Evolutionary conservation across 1,140 invertebrate species (phyloP).

Genomic region (Caerostris extrusa): DNA sequence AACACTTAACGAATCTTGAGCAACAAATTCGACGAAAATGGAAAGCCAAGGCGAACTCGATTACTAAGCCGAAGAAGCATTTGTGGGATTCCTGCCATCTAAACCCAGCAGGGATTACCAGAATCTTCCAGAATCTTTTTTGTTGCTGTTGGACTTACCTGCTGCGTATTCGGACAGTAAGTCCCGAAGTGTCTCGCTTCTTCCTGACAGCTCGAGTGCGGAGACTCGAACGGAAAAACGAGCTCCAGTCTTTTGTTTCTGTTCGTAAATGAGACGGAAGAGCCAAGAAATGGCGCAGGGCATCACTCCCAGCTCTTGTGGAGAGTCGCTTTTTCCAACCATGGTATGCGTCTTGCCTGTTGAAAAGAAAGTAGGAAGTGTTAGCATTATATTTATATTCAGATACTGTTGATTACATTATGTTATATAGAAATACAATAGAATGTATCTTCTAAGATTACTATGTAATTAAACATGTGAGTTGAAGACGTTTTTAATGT

Average conservation of each 20-base stretch:
- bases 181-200: slow-evolving; percentile 87
- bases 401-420: too few relatives aligned
- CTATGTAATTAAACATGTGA: too few relatives aligned
- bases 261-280: slow-evolving; percentile 95
- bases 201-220: slow-evolving; percentile 91
- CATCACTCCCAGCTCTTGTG: slow-evolving; percentile 90
- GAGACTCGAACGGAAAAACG: slow-evolving; percentile 92
- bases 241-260: slow-evolving; percentile 94
- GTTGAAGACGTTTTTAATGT: too few relatives aligned
- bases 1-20: slow-evolving; percentile 5
- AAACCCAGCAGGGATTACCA: not conserved
- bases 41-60: not conserved
- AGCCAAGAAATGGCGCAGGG: slow-evolving; percentile 98
- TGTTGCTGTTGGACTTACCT: slow-evolving; percentile 35
- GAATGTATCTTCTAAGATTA: too few relatives aligned
- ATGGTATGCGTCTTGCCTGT: slow-evolving; percentile 96
- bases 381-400: too few relatives aligned
- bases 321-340: slow-evolving; percentile 90
- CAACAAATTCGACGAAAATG: not conserved
- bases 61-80: not conserved
- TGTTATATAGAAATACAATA: too few relatives aligned
- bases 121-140: not conserved
- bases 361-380: slow-evolving; percentile 79
- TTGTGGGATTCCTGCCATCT: not conserved
- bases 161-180: slow-evolving; percentile 90